Evolutionary conservation across 2,888 invertebrate genomes (phyloP).

Genomic region (Lysandra bellargus): DNA sequence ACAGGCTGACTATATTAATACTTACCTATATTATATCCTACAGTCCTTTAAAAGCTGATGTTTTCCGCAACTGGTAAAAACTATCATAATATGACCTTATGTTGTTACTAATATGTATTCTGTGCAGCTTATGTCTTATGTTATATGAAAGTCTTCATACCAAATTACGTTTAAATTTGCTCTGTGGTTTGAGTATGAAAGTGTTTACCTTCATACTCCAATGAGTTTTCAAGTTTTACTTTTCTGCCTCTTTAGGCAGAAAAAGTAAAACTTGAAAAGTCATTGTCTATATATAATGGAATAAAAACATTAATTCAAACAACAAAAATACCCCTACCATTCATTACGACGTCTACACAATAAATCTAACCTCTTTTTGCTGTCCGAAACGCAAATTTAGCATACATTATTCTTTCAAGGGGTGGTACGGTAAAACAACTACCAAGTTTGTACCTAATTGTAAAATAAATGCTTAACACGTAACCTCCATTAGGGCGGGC

Average conservation of each 20-base stretch:
- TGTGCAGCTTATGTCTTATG: too few species aligned
- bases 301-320: not conserved
- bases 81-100: too few species aligned
- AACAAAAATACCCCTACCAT: not conserved
- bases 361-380: conserved; percentile 17
- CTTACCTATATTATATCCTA: too few species aligned
- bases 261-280: not conserved
- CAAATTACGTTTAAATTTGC: not conserved
- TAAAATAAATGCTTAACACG: conserved; percentile 72
- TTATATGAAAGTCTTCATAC: not conserved
- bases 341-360: conserved; percentile 1
- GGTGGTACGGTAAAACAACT: conserved; percentile 42
- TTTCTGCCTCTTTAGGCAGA: not conserved
- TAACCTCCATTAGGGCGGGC: conserved; percentile 70
- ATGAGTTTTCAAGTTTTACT: too few species aligned
- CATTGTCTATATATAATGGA: not conserved
- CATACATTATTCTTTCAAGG: conserved; percentile 48
- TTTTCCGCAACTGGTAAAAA: too few species aligned
- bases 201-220: not conserved
- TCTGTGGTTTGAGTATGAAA: not conserved
- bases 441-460: conserved; percentile 65
- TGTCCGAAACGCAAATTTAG: conserved; percentile 5
- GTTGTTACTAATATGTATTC: too few species aligned
- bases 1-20: too few species aligned
- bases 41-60: too few species aligned